phyloP scores from a whole-genome alignment of 2,888 invertebrate species.

The Phyllotreta cruciferae region DNA sequence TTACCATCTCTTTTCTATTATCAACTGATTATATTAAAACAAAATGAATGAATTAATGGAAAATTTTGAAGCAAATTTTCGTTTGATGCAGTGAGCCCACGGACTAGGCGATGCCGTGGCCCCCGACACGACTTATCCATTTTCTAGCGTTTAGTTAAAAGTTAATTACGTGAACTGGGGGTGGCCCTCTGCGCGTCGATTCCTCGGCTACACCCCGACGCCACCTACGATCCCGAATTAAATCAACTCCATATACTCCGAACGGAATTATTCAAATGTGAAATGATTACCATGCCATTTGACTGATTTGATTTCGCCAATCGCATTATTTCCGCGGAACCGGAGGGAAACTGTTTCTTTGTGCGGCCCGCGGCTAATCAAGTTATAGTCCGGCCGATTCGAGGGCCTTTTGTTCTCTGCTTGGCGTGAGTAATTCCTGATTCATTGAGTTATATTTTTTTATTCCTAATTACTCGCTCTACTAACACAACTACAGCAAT shows the following conservation, averaged over 20 bases:
- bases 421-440: slow-evolving; percentile 16
- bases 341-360: slow-evolving; percentile 30
- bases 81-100: slow-evolving; percentile 27
- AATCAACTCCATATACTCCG: slow-evolving; percentile 48
- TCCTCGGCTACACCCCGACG: slow-evolving; percentile 24
- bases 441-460: too few relatives aligned
- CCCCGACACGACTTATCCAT: slow-evolving; percentile 60
- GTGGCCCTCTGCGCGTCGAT: slow-evolving; percentile 24
- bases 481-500: too few relatives aligned
- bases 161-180: slow-evolving; percentile 58
- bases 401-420: slow-evolving; percentile 10
- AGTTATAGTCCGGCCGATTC: slow-evolving; percentile 22
- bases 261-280: slow-evolving; percentile 51
- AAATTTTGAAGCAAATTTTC: too few relatives aligned
- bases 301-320: slow-evolving; percentile 41
- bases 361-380: slow-evolving; percentile 27
- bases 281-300: slow-evolving; percentile 48
- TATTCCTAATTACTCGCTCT: too few relatives aligned
- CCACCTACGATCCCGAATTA: slow-evolving; percentile 44
- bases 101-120: slow-evolving; percentile 31
- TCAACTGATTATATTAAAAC: too few relatives aligned
- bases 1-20: too few relatives aligned
- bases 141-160: slow-evolving; percentile 62
- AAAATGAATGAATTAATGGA: too few relatives aligned
- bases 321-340: slow-evolving; percentile 31